Base-by-base conservation (phyloP, 2,888 invertebrate species). In the Rhyacophila evoluta region DNA sequence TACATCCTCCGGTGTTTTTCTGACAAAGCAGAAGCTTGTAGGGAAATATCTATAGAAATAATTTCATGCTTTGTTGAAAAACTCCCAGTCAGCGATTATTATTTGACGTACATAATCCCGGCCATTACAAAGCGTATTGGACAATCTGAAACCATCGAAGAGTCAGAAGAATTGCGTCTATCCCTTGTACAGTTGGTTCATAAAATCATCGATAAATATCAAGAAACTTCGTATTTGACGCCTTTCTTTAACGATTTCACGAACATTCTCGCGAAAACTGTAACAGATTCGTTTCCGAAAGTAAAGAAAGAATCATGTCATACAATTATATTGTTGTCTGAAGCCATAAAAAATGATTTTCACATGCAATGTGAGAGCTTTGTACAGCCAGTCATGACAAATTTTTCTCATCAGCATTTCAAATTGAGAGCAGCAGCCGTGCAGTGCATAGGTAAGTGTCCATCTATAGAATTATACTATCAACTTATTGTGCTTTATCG, bases 361-460 rank as follows among this genome's bases (percentile, higher is more conserved):
- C 94, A 95, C 84, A 89, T 92, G 81, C 93, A 93, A 83, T 93
- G 94, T 0, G 95, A 95, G 83, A 90, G 87, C 39, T 89, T 96
- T 81, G 91, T 95, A 0, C 92, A 93, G 83, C 95, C 97, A 0
- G 88, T 97, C 0, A 86, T 95, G 55, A 87, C 89, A 2, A 93
- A 94, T 84, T 91, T 96, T 83, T 88, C 91, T 29, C 97, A 98
- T 86, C 96, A 96, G 84, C 95, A 97, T 86, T 95, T 93, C 79
- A 93, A 92, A 87, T 94, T 96, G 55, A 89, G 98, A 79, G 91
- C 94, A 11, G 91, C 93, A 41, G 93, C 95, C 12, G 88, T 97
- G 10, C 91, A 91, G 85, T 93, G 95, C 68, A 91, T 97, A 81
- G 94, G 94, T 90, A 88, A 86, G n/a, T n/a, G n/a, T n/a, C n/a